These are phyloP conservation scores for Cavia aperea DNA, from an alignment of 2,113 vertebrate species.

Conservation along the genomic window DNA sequence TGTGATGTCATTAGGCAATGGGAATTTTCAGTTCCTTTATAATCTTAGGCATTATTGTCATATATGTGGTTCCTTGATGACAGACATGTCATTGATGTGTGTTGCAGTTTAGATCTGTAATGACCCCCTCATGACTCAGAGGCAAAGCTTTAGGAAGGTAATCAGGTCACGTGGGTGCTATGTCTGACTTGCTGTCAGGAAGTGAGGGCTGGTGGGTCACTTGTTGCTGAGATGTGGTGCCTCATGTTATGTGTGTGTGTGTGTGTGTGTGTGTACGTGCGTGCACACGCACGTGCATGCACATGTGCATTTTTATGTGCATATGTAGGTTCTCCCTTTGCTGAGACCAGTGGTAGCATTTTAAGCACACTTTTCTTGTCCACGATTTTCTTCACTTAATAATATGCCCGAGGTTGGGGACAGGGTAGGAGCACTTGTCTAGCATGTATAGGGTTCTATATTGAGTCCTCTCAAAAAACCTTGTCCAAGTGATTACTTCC, in stretches of 20 bases:
- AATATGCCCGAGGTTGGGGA: neutral
- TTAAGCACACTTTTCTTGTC: neutral
- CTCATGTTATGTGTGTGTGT: neutral
- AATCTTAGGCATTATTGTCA: neutral
- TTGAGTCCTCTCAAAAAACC: neutral
- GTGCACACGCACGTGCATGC: too few relatives aligned
- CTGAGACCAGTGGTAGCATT: neutral
- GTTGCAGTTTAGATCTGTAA: neutral
- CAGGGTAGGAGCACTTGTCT: neutral
- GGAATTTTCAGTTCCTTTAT: neutral
- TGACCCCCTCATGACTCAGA: neutral
- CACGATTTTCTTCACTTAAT: neutral
- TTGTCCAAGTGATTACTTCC: neutral
- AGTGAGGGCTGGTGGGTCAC: neutral
- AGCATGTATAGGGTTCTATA: neutral
- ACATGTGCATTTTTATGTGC: neutral
- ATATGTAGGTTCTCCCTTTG: neutral
- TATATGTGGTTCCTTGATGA: neutral
- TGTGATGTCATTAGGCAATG: neutral
- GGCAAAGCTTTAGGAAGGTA: neutral
- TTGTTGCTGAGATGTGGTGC: neutral
- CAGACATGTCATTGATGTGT: neutral
- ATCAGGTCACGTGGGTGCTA: neutral
- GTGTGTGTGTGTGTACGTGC: too few relatives aligned
- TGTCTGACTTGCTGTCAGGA: neutral